Conservation (phyloP, 2,113 vertebrate species). For the Desmodus rotundus region DNA sequence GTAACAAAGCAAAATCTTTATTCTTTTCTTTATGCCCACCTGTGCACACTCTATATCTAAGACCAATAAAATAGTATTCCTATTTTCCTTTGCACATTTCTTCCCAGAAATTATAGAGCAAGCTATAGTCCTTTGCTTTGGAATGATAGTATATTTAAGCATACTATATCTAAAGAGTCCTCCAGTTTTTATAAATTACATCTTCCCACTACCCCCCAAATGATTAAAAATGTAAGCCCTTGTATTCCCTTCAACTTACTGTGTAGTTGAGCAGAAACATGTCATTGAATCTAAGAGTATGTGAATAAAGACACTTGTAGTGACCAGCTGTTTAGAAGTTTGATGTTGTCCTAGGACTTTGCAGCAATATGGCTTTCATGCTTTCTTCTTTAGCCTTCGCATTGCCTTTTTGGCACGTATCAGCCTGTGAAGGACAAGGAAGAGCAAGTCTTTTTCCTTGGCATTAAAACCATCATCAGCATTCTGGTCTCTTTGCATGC, state of each 20-base stretch:
- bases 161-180: background rate
- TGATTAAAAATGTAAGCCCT: background rate
- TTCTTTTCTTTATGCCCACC: background rate
- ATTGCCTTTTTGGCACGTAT: background rate
- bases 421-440: background rate
- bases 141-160: background rate
- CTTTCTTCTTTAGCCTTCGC: background rate
- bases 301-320: background rate
- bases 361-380: background rate
- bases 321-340: constrained; percentile 21
- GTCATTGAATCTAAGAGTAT: background rate
- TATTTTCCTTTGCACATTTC: background rate
- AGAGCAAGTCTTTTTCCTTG: background rate
- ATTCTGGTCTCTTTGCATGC: background rate
- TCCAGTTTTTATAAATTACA: background rate
- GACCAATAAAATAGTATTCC: background rate
- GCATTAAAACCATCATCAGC: background rate
- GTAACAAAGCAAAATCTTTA: background rate
- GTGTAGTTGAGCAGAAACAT: constrained; percentile 38
- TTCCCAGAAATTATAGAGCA: background rate
- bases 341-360: background rate
- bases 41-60: background rate
- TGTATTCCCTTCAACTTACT: background rate
- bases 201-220: background rate
- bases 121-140: background rate